phyloP scores from a whole-genome alignment of 2,113 vertebrate species.

The Salminus brasiliensis region DNA sequence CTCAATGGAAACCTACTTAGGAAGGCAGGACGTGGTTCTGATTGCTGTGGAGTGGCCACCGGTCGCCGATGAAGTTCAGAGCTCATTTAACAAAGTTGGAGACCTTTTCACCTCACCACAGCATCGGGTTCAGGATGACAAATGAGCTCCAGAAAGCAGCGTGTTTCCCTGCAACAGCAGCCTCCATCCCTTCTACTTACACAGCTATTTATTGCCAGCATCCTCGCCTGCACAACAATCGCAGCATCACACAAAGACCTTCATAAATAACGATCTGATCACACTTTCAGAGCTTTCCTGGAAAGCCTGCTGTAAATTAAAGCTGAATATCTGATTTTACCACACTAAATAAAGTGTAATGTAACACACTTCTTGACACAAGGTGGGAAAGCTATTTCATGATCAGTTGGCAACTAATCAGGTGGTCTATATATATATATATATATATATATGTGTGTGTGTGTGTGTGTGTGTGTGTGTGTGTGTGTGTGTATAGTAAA shows the following conservation, averaged over 20 bases:
- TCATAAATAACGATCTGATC: constrained; percentile 26
- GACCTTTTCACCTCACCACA: constrained; percentile 56
- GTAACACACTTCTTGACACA: background rate
- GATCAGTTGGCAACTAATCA: background rate
- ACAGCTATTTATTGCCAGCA: constrained; percentile 43
- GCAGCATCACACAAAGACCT: constrained; percentile 27
- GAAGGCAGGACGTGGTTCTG: constrained; percentile 41
- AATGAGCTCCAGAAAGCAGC: constrained; percentile 48
- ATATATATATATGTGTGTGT: no score
- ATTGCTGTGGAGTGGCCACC: constrained; percentile 43
- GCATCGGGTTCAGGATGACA: constrained; percentile 52
- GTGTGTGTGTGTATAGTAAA: no score
- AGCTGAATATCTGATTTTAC: background rate
- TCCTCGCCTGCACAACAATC: constrained; percentile 30
- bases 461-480: no score
- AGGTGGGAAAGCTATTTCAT: background rate
- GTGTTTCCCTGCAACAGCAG: constrained; percentile 22
- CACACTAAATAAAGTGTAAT: background rate
- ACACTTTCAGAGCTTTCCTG: background rate
- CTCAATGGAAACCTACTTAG: constrained; percentile 50
- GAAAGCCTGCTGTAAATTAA: background rate
- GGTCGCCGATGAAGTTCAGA: constrained; percentile 46
- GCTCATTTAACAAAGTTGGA: constrained; percentile 54
- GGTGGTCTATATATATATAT: no score
- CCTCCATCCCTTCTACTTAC: constrained; percentile 31